phyloP scores from a whole-genome alignment of 2,888 invertebrate genomes.

The Panorpa germanica region DNA sequence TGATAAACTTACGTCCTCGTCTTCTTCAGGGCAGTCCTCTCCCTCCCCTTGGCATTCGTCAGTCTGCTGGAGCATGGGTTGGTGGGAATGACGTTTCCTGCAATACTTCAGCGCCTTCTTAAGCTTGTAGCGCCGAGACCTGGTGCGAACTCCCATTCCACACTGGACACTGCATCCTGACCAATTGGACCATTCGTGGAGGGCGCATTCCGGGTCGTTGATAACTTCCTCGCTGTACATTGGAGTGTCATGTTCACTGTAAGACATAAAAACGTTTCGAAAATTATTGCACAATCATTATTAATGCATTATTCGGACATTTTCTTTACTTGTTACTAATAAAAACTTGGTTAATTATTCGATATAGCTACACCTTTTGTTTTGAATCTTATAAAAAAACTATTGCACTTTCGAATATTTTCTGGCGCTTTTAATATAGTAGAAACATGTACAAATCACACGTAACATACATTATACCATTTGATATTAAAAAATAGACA shows the following conservation, averaged over 20 bases:
- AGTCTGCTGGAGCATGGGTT: constrained; percentile 23
- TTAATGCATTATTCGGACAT: no score
- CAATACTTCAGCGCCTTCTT: constrained; percentile 44
- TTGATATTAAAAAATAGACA: no score
- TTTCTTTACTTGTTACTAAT: no score
- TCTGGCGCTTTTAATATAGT: no score
- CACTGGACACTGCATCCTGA: constrained; percentile 58
- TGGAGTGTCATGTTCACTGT: constrained; percentile 29
- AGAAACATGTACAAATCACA: no score
- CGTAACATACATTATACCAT: no score
- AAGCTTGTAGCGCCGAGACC: constrained; percentile 44
- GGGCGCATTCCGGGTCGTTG: constrained; percentile 39
- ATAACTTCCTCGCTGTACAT: constrained; percentile 19
- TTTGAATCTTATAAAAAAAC: no score
- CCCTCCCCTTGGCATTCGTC: constrained; percentile 8
- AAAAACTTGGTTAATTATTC: no score
- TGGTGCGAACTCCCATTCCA: constrained; percentile 47
- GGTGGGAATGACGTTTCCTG: constrained; percentile 25
- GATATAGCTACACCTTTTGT: no score
- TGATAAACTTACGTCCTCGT: constrained; percentile 1
- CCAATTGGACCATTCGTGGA: constrained; percentile 62
- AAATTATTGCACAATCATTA: no score
- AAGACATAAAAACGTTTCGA: no score
- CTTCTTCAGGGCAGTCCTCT: not conserved
- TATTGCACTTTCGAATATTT: no score